Evolutionary conservation across 2,113 vertebrate species (phyloP).

Genomic region (Pycnonotus jocosus): DNA sequence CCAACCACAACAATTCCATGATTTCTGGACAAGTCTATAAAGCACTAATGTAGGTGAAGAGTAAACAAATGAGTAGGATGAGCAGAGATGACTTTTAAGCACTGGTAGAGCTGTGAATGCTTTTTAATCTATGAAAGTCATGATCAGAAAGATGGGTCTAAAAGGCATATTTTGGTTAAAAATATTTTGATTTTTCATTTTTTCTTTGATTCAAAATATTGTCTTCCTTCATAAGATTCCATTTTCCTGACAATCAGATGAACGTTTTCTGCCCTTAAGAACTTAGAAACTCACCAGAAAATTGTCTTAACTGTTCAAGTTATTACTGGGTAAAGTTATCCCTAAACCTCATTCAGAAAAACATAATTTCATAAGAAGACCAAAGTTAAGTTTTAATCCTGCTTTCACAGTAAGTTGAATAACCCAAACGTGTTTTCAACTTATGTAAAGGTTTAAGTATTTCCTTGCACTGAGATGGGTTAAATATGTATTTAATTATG

Average conservation of each 20-base stretch:
- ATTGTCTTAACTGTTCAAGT: not conserved
- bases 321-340: not conserved
- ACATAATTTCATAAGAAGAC: not conserved
- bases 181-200: not conserved
- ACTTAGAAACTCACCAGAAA: not conserved
- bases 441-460: not conserved
- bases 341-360: not conserved
- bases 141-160: not conserved
- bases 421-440: fast-evolving
- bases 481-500: not conserved
- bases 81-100: not conserved
- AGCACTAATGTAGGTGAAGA: fast-evolving
- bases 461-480: not conserved
- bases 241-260: not conserved
- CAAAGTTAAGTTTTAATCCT: not conserved
- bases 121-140: not conserved
- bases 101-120: not conserved
- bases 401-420: not conserved
- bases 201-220: not conserved
- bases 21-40: not conserved
- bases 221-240: not conserved
- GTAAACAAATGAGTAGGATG: not conserved
- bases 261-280: not conserved
- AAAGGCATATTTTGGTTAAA: not conserved
- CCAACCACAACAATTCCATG: not conserved